These are phyloP conservation scores for Episyrphus balteatus DNA, from an alignment of 1,140 invertebrate species.

Conservation along the genomic window DNA sequence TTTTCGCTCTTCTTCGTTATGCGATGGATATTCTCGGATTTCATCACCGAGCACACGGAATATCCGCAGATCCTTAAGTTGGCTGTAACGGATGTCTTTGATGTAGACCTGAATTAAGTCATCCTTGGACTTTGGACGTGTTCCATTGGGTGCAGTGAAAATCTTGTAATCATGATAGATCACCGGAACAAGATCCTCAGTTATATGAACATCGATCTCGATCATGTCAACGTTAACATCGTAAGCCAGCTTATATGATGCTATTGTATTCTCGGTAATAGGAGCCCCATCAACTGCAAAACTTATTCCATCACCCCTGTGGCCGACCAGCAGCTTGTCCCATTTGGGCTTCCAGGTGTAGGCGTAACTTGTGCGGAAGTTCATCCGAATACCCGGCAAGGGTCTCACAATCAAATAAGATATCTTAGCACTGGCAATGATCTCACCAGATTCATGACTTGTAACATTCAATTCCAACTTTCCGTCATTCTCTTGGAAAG, in stretches of 20 bases:
- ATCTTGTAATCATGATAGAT: constrained; percentile 94
- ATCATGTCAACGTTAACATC: constrained; percentile 84
- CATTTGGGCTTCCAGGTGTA: constrained; percentile 75
- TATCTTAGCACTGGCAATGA: constrained; percentile 52
- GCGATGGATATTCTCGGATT: constrained; percentile 27
- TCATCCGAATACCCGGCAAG: constrained; percentile 56
- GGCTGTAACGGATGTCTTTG: constrained; percentile 79
- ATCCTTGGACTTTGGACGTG: constrained; percentile 51
- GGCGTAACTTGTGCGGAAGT: constrained; percentile 68
- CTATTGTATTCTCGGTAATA: constrained; percentile 87
- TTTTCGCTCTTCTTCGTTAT: constrained; percentile 36
- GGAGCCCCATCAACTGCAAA: constrained; percentile 55
- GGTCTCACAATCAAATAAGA: constrained; percentile 56
- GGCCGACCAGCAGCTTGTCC: constrained; percentile 79
- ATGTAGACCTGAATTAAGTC: constrained; percentile 81
- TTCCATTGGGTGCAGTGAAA: constrained; percentile 71
- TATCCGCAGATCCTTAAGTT: constrained; percentile 73
- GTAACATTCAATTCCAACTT: constrained; percentile 64
- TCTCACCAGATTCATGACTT: constrained; percentile 44
- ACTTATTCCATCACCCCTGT: constrained; percentile 69
- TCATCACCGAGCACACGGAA: constrained; percentile 28
- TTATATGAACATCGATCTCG: constrained; percentile 92
- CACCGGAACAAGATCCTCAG: constrained; percentile 85
- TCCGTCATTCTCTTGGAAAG: constrained; percentile 54
- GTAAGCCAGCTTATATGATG: constrained; percentile 78